A percentile compares a stretch with the other conserved stretches of the same genome.
Conservation (phyloP, 2,888 invertebrate species). For the Eurytoma adleriae region DNA sequence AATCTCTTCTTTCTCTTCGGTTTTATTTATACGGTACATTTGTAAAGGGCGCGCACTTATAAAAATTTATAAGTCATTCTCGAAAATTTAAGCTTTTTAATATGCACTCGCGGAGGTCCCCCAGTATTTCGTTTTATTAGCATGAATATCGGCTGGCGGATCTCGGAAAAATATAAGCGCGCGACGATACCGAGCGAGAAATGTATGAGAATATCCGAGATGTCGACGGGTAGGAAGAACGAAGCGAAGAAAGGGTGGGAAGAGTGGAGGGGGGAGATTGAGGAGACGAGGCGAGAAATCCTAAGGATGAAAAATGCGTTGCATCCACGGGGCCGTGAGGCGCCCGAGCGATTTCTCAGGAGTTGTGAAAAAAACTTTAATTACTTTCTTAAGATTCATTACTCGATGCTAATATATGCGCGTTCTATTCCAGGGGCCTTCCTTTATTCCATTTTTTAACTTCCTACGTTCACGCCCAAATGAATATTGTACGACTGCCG, state of each 20-base stretch:
- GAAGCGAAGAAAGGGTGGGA: background rate
- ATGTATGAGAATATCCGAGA: background rate
- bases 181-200: background rate
- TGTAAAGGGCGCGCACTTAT: constrained; percentile 24
- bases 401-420: constrained; percentile 72
- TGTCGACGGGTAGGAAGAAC: background rate
- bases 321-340: constrained; percentile 50
- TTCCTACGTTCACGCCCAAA: constrained; percentile 53
- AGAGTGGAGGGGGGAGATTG: too few species aligned
- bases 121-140: constrained; percentile 18
- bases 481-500: constrained; percentile 68
- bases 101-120: constrained; percentile 7
- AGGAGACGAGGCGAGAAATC: constrained; percentile 23
- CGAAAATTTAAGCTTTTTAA: constrained; percentile 37
- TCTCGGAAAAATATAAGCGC: constrained; percentile 21
- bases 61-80: constrained; percentile 49
- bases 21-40: constrained; percentile 43
- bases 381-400: constrained; percentile 73
- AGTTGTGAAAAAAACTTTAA: constrained; percentile 69
- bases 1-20: constrained; percentile 19
- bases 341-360: constrained; percentile 28
- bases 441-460: constrained; percentile 62
- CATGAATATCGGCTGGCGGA: constrained; percentile 37
- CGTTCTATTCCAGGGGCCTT: constrained; percentile 60
- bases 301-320: constrained; percentile 64